These are phyloP conservation scores for Hydropotes inermis DNA, from an alignment of 2,113 vertebrate species.

Conservation along the genomic window DNA sequence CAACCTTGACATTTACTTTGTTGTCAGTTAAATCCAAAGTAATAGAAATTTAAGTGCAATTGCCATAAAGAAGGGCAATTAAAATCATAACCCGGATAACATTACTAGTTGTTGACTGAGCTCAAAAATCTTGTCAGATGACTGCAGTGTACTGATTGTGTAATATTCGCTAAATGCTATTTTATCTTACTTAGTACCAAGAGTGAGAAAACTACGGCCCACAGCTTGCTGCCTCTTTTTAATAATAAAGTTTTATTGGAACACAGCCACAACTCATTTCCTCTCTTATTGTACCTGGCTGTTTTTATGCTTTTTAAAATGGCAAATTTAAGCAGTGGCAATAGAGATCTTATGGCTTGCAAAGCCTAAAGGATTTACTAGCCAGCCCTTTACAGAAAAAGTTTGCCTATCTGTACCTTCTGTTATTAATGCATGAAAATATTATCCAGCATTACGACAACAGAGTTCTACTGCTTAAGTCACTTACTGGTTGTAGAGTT, in stretches of 20 bases:
- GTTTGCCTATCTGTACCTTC: neutral
- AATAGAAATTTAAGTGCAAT: conserved; percentile 3
- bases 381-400: neutral
- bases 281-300: neutral
- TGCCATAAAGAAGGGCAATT: neutral
- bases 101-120: neutral
- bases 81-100: conserved; percentile 23
- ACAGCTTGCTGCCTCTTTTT: neutral
- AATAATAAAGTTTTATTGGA: conserved; percentile 34
- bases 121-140: neutral
- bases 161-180: neutral
- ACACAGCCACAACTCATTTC: neutral
- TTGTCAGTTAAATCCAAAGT: neutral
- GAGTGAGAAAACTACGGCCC: neutral
- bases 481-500: neutral
- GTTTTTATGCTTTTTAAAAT: neutral
- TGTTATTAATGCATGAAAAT: neutral
- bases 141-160: neutral
- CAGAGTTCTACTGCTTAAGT: neutral
- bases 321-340: neutral
- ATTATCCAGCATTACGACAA: neutral
- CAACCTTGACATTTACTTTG: neutral
- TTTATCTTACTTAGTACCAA: neutral
- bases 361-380: neutral
- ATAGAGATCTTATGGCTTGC: neutral